A percentile compares a stretch with the other conserved stretches of the same genome.
Evolutionary conservation across 2,797 vertebrate species (phyloP).

Genomic region (Diceros bicornis): DNA sequence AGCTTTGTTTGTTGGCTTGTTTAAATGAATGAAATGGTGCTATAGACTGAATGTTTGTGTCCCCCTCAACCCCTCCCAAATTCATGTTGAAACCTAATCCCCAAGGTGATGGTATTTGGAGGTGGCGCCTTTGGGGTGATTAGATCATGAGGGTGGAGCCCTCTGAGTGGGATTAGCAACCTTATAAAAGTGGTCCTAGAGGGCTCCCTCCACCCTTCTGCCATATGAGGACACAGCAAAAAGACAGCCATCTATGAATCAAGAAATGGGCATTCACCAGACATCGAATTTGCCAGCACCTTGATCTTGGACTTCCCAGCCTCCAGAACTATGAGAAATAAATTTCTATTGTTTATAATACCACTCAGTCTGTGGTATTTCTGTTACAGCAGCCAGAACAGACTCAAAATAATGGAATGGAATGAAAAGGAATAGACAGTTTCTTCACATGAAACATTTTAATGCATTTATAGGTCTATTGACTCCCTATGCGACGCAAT

Average conservation of each 20-base stretch:
- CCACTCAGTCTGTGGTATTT: background rate
- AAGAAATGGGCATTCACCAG: background rate
- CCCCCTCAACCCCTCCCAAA: background rate
- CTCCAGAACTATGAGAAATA: background rate
- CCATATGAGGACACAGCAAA: background rate
- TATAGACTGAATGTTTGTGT: background rate
- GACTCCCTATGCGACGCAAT: background rate
- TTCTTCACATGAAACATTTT: background rate
- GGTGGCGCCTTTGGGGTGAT: background rate
- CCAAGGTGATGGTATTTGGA: background rate
- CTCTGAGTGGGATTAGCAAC: background rate
- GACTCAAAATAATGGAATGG: background rate
- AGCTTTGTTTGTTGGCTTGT: background rate
- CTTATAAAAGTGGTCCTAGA: background rate
- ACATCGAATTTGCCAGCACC: background rate
- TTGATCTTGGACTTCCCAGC: background rate
- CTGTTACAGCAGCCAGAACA: background rate
- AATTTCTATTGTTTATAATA: background rate
- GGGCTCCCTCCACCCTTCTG: background rate
- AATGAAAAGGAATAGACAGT: background rate
- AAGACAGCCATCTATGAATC: background rate
- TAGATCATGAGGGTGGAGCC: background rate
- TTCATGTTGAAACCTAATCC: background rate
- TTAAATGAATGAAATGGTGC: slow-evolving; percentile 21
- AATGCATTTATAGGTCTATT: background rate